Percentiles rank a stretch among this genome's conserved stretches.
Conservation (phyloP, 2,888 invertebrate species). For the Hermodice carunculata region DNA sequence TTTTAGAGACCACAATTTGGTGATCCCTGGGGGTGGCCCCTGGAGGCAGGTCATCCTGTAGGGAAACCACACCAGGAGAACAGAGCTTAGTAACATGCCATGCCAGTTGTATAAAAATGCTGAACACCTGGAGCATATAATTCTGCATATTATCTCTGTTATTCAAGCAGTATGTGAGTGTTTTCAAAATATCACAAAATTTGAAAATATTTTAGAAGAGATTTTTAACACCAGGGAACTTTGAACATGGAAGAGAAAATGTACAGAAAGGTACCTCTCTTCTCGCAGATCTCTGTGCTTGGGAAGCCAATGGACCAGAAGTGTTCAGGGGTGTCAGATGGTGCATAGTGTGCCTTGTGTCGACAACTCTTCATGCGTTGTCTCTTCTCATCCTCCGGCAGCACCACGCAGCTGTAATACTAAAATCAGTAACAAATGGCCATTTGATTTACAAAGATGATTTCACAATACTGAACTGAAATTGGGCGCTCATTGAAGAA, state of each 20-base stretch:
- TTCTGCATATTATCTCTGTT: too few relatives aligned
- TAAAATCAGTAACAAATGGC: conserved; percentile 42
- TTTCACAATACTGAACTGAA: not conserved
- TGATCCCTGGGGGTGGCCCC: too few relatives aligned
- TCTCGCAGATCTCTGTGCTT: conserved; percentile 62
- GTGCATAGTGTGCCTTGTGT: conserved; percentile 59
- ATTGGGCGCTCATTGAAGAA: not conserved
- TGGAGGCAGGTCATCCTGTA: too few relatives aligned
- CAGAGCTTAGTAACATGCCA: too few relatives aligned
- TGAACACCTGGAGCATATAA: too few relatives aligned
- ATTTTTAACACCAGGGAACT: too few relatives aligned
- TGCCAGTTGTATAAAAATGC: too few relatives aligned
- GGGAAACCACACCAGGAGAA: too few relatives aligned
- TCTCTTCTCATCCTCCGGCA: conserved; percentile 54
- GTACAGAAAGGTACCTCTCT: conserved; percentile 25
- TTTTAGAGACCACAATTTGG: too few relatives aligned
- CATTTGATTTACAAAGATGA: not conserved
- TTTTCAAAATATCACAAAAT: too few relatives aligned
- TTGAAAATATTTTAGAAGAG: too few relatives aligned
- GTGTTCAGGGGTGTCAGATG: conserved; percentile 66
- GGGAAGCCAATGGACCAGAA: conserved; percentile 69
- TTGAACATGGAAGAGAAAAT: not conserved
- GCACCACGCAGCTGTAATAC: conserved; percentile 59
- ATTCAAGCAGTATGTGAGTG: too few relatives aligned
- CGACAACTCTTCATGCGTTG: conserved; percentile 60